Evolutionary conservation across 2,797 vertebrate species (phyloP).

Genomic region (Centropyge bicolor): DNA sequence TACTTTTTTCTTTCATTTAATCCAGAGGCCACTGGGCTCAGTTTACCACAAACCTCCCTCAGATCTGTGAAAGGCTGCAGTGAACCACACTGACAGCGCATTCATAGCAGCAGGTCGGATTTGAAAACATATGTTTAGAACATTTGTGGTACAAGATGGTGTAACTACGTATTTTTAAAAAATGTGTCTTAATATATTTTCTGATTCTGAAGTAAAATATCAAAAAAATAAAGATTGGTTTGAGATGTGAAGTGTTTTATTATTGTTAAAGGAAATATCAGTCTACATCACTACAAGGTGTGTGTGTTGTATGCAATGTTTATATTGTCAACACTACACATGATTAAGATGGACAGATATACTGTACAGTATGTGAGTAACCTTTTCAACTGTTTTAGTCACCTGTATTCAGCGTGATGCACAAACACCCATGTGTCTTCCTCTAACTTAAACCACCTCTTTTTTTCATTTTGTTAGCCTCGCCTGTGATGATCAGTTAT

Average conservation of each 20-base stretch:
- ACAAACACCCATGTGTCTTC: background rate
- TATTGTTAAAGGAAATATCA: conserved; percentile 8
- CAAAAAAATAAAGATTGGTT: conserved; percentile 66
- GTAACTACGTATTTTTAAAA: conserved; percentile 42
- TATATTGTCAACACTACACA: conserved; percentile 54
- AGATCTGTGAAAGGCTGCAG: conserved; percentile 5
- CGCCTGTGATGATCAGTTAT: background rate
- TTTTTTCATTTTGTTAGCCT: background rate
- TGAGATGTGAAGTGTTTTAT: conserved; percentile 37
- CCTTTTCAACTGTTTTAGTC: background rate
- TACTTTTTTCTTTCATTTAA: background rate
- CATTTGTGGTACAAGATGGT: conserved; percentile 34
- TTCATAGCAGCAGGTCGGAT: background rate
- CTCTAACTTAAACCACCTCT: too few relatives aligned
- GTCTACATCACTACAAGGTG: background rate
- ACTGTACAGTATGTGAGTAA: background rate
- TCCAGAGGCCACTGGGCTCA: background rate
- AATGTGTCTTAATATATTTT: conserved; percentile 60
- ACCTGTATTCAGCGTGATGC: background rate
- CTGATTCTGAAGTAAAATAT: conserved; percentile 54
- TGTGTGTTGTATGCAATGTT: conserved; percentile 31
- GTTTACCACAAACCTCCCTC: background rate
- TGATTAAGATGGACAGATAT: conserved; percentile 42
- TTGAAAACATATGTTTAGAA: conserved; percentile 13
- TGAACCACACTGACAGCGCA: background rate